Evolutionary conservation across 1,140 invertebrate species (phyloP), one percentile per base, ranked within the genome.

Genomic region (Capitella teleta): DNA sequence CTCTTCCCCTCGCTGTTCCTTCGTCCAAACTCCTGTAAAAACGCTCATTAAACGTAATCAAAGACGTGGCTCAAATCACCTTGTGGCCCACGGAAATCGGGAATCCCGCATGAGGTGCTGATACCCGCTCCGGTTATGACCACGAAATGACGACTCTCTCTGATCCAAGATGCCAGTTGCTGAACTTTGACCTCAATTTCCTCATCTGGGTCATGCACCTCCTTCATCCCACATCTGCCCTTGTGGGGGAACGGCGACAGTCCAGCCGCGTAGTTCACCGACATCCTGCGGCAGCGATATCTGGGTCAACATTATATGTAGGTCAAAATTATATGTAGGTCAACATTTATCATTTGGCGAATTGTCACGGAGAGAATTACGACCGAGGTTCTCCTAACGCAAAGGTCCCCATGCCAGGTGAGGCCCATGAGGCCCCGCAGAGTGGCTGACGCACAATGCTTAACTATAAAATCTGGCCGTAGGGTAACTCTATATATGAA

Each of bases 91-190:
- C 92, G 81, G 74, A 97, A 97, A 77, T 96, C 92, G 32, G 92
- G 91, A 64, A 97, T 97, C 10, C 92, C 93, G 55, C 91, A 87
- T 36, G 89, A 80, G n/a, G 93, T 98, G 62, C 89, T 95, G 43
- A 97, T 91, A 1, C 94, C 94, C 57, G 94, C 94, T 28, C 94
- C 94, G 19, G 92, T 96, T 63, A 95, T 89, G 25, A 97, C 77
- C 10, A 98, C 90, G 47, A 89, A 80, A 78, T 91, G 87, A 56
- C 84, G 82, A 37, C 87, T 79, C 44, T 78, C 66, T 64, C 75
- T 74, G 36, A 98, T 83, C 75, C 84, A 81, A 49, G 85, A 73
- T 0, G 82, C 82, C 24, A 98, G 72, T 51, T 80, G 63, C 30
- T 77, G 66, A 58, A 86, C 82, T 76, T 98, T 98, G 57, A 80